Evolutionary conservation across 2,113 vertebrate genomes (phyloP), one percentile per base, ranked within the genome.

Genomic region (Tenrec ecaudatus): DNA sequence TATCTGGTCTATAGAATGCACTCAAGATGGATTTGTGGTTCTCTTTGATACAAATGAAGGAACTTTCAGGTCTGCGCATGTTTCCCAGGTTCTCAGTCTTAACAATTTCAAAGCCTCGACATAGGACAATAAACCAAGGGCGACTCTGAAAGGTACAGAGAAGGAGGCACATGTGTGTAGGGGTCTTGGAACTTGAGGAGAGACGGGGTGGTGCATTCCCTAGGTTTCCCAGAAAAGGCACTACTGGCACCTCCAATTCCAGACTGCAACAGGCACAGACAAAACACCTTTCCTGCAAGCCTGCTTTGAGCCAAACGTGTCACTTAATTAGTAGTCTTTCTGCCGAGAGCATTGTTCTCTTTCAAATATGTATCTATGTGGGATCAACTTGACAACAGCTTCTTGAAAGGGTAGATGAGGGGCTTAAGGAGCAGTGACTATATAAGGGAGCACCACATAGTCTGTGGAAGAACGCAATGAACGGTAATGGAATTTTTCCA

Each of bases 31-130:
- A 14, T 71, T 90, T 86, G 2, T 60, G 71, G 2, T 84, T 86
- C 29, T 91, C 78, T 40, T 83, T 76, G 90, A 85, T 81, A 76
- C 43, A 94, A 69, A 80, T 71, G 86, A 27, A 83, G 33, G 57
- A 25, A 60, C 73, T 93, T 91, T 19, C 7, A 53, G 31, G 40
- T 47, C 25, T 88, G 19, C 47, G 2, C 62, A 64, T 95, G 92
- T 27, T 20, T 94, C 53, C n/a, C 2, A 91, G 53, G 22, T 78
- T 19, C 14, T 68, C 57, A 73, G 25, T 89, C 57, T 85, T 36
- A 53, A 88, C 75, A 89, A 82, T 22, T 60, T 57, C 15, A 53
- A 83, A 60, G 8, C 22, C 25, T 90, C 25, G 15, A 43, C 1
- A 6, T 66, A 79, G 69, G 20, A 64, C 62, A 66, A 86, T 22